A percentile compares a stretch with the other conserved stretches of the same genome.
phyloP scores from a whole-genome alignment of 1,140 invertebrate genomes.

The Druon quercuslanigerum region DNA sequence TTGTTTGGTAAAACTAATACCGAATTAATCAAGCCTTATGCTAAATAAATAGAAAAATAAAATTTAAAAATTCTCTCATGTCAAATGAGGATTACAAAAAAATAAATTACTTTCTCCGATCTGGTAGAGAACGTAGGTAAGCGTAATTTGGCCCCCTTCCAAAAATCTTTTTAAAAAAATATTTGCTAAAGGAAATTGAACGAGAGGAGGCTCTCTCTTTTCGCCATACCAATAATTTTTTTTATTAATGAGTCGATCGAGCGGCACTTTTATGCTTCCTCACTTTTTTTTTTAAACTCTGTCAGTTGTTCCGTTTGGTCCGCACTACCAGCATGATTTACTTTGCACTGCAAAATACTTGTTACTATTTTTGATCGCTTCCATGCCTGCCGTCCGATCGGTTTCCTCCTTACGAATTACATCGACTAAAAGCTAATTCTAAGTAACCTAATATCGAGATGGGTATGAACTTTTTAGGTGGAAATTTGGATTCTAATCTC shows the following conservation, averaged over 20 bases:
- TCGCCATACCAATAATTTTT: neutral
- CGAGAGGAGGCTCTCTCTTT: neutral
- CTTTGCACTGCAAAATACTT: conserved; percentile 66
- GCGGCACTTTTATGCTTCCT: conserved; percentile 34
- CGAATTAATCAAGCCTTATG: neutral
- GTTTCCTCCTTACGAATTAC: conserved; percentile 54
- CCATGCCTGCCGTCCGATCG: conserved; percentile 64
- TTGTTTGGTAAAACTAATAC: no score
- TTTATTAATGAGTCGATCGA: conserved; percentile 15
- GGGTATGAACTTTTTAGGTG: conserved; percentile 5
- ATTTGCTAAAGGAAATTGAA: neutral
- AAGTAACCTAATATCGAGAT: conserved; percentile 20
- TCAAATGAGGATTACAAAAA: neutral
- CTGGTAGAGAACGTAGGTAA: neutral
- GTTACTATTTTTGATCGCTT: conserved; percentile 63
- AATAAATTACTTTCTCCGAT: neutral
- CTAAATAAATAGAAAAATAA: neutral
- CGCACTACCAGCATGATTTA: conserved; percentile 72
- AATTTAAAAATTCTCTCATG: neutral
- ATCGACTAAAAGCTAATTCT: conserved; percentile 41
- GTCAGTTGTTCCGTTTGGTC: conserved; percentile 70
- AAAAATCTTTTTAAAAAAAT: neutral
- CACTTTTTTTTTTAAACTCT: conserved; percentile 43
- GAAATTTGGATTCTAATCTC: conserved; percentile 16
- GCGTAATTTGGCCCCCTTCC: conserved; percentile 16